Conservation (phyloP, 1,140 invertebrate genomes). For the Melipona quadrifasciata region DNA sequence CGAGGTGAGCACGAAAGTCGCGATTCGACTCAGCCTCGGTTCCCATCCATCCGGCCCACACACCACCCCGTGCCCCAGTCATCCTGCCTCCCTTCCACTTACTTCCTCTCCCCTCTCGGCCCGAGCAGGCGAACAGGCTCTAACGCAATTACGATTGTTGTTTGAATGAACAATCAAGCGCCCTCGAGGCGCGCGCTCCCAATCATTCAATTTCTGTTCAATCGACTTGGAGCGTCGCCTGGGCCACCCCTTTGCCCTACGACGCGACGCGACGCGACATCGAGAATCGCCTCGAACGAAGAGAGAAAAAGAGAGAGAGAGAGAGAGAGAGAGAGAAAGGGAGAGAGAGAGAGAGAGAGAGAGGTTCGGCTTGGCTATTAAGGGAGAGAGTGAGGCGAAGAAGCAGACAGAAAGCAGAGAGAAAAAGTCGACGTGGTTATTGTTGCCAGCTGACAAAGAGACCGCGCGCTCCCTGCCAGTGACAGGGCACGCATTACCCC, state of each 20-base stretch:
- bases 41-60: slow-evolving; percentile 35
- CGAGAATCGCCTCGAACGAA: slow-evolving; percentile 4
- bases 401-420: slow-evolving; percentile 1
- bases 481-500: slow-evolving; percentile 79
- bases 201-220: slow-evolving; percentile 83
- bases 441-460: slow-evolving; percentile 70
- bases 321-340: neutral
- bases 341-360: neutral
- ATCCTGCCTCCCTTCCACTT: slow-evolving; percentile 10
- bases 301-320: too few relatives aligned
- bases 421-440: slow-evolving; percentile 47
- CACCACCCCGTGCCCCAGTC: neutral
- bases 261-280: neutral
- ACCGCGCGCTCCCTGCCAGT: slow-evolving; percentile 72
- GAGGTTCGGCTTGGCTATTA: neutral
- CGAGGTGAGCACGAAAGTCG: neutral
- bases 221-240: slow-evolving; percentile 75
- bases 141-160: slow-evolving; percentile 83
- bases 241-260: slow-evolving; percentile 37
- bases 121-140: slow-evolving; percentile 55
- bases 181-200: slow-evolving; percentile 78
- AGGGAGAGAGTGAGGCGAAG: neutral
- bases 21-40: neutral
- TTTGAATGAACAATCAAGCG: slow-evolving; percentile 83
- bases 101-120: slow-evolving; percentile 39